phyloP scores from a whole-genome alignment of 2,888 invertebrate genomes.

The Eupithecia centaureata region DNA sequence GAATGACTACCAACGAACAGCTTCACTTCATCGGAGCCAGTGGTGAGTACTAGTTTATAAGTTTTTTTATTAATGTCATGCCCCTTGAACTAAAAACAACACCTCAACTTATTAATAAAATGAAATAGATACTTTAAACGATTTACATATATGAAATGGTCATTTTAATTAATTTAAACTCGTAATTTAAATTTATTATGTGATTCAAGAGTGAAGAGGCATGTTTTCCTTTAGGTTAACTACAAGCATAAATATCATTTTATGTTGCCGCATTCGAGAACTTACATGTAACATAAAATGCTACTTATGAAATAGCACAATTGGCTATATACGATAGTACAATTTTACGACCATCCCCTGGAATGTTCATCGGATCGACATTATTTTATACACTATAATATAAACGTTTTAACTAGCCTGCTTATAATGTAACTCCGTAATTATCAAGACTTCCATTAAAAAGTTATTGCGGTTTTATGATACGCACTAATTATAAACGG shows the following conservation, averaged over 20 bases:
- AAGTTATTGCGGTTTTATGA: conserved; percentile 37
- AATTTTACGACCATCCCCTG: conserved; percentile 47
- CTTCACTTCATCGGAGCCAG: conserved; percentile 51
- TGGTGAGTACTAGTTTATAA: conserved; percentile 55
- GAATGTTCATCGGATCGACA: conserved; percentile 38
- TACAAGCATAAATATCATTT: conserved; percentile 48
- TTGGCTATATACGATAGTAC: conserved; percentile 53
- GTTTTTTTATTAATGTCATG: conserved; percentile 21
- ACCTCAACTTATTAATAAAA: conserved; percentile 1
- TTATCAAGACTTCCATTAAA: conserved; percentile 38
- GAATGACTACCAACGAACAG: conserved; percentile 55
- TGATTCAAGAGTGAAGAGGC: conserved; percentile 32
- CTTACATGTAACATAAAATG: conserved; percentile 51
- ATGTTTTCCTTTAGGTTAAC: conserved; percentile 42
- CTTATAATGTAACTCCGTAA: conserved; percentile 52
- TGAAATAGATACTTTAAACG: neutral
- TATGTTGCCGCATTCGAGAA: conserved; percentile 46
- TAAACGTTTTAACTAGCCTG: conserved; percentile 47
- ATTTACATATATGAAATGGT: neutral
- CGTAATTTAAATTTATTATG: conserved; percentile 22
- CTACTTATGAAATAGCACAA: conserved; percentile 56
- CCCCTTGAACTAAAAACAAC: neutral
- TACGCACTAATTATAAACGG: conserved; percentile 25
- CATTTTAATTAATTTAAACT: conserved; percentile 10
- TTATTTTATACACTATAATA: conserved; percentile 37